Conservation (phyloP, 2,113 vertebrate genomes). For the Acanthochromis polyacanthus region DNA sequence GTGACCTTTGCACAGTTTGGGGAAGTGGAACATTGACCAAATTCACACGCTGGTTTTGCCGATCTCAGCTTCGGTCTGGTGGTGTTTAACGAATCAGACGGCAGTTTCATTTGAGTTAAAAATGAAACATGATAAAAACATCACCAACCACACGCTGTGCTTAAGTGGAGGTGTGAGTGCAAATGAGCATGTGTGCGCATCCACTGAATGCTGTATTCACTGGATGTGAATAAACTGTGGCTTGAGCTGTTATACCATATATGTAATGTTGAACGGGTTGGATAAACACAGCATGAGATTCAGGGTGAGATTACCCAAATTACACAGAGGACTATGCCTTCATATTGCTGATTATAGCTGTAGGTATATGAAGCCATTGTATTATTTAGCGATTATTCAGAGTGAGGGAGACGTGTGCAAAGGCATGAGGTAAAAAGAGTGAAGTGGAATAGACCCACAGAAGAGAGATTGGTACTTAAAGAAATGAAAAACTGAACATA, state of each 20-base stretch:
- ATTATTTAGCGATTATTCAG: slow-evolving; percentile 40
- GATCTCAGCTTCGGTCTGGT: neutral
- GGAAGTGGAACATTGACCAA: neutral
- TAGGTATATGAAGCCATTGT: slow-evolving; percentile 19
- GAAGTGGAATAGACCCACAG: slow-evolving; percentile 43
- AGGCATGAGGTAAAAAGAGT: slow-evolving; percentile 6
- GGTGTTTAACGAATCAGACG: no score
- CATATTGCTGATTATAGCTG: slow-evolving; percentile 36
- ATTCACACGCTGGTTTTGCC: neutral
- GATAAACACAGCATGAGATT: neutral
- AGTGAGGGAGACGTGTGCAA: slow-evolving; percentile 16
- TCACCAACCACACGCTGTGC: no score
- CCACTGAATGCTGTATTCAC: neutral
- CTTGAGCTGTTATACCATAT: neutral
- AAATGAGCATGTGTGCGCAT: no score
- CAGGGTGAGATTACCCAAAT: slow-evolving; percentile 16
- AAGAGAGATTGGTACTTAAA: slow-evolving; percentile 68
- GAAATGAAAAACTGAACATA: slow-evolving; percentile 71
- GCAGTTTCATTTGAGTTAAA: no score
- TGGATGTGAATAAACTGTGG: neutral
- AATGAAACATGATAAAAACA: no score
- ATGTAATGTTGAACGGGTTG: neutral
- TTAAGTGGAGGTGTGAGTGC: no score
- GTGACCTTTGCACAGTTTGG: neutral
- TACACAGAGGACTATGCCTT: slow-evolving; percentile 15